phyloP scores from a whole-genome alignment of 2,113 vertebrate species.

The Phocoena sinus region DNA sequence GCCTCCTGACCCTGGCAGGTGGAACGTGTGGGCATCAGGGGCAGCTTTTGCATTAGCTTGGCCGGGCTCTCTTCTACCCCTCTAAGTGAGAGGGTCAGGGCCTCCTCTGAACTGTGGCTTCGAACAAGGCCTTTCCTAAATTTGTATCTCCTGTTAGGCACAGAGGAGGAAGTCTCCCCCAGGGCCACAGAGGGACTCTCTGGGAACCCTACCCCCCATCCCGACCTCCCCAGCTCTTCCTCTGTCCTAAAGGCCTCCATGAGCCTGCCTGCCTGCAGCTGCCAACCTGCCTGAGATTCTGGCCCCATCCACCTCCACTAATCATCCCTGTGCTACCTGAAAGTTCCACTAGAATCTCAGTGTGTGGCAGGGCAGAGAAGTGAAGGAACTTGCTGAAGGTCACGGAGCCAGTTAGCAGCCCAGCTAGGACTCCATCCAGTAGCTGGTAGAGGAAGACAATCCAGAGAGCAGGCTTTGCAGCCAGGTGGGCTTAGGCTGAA shows the following conservation, averaged over 20 bases:
- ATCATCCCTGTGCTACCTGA: neutral
- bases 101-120: neutral
- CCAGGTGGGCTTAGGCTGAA: neutral
- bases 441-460: fast-evolving
- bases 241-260: neutral
- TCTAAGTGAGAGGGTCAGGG: neutral
- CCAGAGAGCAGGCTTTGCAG: neutral
- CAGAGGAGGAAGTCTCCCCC: neutral
- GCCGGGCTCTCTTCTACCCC: neutral
- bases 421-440: too few relatives aligned
- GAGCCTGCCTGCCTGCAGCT: neutral
- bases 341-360: neutral
- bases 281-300: neutral
- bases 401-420: neutral
- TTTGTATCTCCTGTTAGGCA: neutral
- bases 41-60: neutral
- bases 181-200: neutral
- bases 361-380: neutral
- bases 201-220: neutral
- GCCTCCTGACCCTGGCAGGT: neutral
- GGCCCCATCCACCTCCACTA: neutral
- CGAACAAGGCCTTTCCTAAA: neutral
- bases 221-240: neutral
- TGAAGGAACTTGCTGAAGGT: neutral
- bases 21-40: neutral